These are phyloP conservation scores for Echinometra lucunter DNA, from an alignment of 53 echinoderm and acorn worm genomes.

Conservation along the genomic window DNA sequence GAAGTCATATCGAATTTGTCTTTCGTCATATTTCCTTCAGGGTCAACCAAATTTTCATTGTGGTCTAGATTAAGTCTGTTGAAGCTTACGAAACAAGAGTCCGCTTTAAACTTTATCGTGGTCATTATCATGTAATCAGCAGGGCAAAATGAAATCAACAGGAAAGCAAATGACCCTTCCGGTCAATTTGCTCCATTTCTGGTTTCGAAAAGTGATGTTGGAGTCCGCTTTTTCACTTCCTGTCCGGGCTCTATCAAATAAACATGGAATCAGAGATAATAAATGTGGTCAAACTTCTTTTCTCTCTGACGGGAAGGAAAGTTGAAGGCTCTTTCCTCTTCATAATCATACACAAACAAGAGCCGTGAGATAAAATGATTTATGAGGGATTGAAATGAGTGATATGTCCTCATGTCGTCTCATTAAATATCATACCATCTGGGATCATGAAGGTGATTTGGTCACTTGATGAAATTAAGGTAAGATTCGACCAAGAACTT, in stretches of 20 bases:
- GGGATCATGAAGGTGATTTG: slow-evolving; percentile 8
- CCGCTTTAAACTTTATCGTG: not conserved
- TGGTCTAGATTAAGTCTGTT: too few species aligned
- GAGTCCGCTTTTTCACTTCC: slow-evolving; percentile 39
- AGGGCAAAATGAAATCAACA: slow-evolving; percentile 60
- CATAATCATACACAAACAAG: slow-evolving; percentile 69
- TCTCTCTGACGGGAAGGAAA: slow-evolving; percentile 40
- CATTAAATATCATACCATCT: slow-evolving; percentile 65
- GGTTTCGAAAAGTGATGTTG: slow-evolving; percentile 53
- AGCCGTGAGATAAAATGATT: slow-evolving; percentile 55
- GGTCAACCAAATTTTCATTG: not conserved
- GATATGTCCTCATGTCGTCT: slow-evolving; percentile 42
- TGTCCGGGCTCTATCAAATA: not conserved
- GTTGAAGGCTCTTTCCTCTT: slow-evolving; percentile 56
- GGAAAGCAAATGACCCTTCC: slow-evolving; percentile 65
- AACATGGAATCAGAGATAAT: slow-evolving; percentile 40
- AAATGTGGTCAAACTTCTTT: not conserved
- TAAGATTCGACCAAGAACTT: slow-evolving; percentile 53
- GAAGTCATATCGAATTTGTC: not conserved
- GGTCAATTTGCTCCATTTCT: slow-evolving; percentile 62
- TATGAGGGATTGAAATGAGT: slow-evolving; percentile 54
- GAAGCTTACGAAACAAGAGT: not conserved
- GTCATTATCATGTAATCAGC: slow-evolving; percentile 46
- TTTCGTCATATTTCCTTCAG: not conserved
- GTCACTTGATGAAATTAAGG: slow-evolving; percentile 22